Conservation (phyloP, 2,797 vertebrate species). For the Monodelphis domestica region DNA sequence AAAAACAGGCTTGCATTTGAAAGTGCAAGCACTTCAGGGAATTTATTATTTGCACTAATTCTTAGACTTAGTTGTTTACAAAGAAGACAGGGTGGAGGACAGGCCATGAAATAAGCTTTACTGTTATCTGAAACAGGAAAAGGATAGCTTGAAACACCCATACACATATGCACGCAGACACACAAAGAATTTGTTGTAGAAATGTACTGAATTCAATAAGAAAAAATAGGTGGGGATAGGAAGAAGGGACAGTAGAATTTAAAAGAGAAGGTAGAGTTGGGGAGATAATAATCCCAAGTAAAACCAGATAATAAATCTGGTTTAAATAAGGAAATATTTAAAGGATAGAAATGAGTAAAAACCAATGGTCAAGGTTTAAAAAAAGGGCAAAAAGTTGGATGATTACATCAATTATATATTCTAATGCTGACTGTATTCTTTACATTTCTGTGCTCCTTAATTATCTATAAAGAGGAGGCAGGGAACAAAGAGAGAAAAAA, state of each 20-base stretch:
- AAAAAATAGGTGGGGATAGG: neutral
- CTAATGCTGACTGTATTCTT: neutral
- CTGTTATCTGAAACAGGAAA: neutral
- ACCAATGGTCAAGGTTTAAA: neutral
- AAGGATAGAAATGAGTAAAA: neutral
- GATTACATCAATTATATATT: neutral
- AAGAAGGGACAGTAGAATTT: neutral
- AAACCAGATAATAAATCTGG: neutral
- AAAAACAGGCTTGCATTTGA: neutral
- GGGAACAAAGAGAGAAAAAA: neutral
- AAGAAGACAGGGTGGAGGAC: neutral
- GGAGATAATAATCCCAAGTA: neutral
- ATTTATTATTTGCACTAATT: neutral
- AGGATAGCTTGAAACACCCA: neutral
- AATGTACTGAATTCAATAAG: neutral
- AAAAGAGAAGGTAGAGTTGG: neutral
- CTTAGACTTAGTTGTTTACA: neutral
- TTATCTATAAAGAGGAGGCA: neutral
- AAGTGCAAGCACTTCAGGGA: neutral
- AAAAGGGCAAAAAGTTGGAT: neutral
- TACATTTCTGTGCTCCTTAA: neutral
- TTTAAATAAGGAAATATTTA: no score
- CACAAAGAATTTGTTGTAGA: neutral
- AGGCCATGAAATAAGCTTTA: no score
- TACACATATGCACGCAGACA: neutral